Conservation (phyloP, 2,797 vertebrate genomes). For the Pseudochirops corinnae region DNA sequence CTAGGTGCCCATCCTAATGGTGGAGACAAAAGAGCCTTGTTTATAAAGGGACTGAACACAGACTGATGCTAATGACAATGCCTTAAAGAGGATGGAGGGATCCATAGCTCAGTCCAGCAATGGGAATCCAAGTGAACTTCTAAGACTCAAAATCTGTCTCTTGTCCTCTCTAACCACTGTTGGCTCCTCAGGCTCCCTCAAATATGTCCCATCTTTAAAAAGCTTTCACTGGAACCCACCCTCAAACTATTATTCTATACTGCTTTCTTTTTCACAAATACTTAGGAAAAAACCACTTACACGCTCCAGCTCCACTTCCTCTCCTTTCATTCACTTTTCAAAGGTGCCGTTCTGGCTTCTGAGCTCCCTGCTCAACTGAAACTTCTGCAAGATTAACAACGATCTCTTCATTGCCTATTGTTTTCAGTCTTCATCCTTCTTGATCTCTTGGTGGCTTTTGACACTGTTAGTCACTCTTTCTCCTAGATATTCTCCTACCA, state of each 20-base stretch:
- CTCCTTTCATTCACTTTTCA: not conserved
- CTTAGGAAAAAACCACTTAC: not conserved
- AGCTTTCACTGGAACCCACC: not conserved
- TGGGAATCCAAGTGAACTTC: not conserved
- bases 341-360: not conserved
- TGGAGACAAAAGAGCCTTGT: not conserved
- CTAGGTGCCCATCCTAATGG: not conserved
- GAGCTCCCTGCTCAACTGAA: not conserved
- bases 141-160: not conserved
- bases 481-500: not conserved
- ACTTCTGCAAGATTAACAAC: not conserved
- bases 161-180: not conserved
- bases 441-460: not conserved
- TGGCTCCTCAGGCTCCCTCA: not conserved
- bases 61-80: conserved; percentile 5
- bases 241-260: not conserved
- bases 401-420: not conserved
- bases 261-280: not conserved
- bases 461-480: not conserved
- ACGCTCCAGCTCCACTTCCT: not conserved
- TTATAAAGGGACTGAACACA: not conserved
- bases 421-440: not conserved
- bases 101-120: not conserved
- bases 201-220: not conserved
- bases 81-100: conserved; percentile 12